Percentiles rank a stretch among this genome's conserved stretches.
Conservation (phyloP, 2,888 invertebrate species). For the Maniola hyperantus region DNA sequence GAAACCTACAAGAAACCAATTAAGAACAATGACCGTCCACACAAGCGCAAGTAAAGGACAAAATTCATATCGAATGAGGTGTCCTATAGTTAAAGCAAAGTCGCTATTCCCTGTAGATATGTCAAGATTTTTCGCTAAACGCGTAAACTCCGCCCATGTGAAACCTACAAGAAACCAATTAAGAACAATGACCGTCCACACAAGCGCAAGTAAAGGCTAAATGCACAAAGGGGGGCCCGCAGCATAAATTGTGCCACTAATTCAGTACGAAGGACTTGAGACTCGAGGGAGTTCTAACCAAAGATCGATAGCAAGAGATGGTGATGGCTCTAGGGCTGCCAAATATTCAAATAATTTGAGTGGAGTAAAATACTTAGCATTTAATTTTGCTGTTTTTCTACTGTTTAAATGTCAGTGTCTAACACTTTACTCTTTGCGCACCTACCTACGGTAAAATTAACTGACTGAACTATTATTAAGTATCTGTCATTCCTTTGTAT, state of each 20-base stretch:
- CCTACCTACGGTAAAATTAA: too few relatives aligned
- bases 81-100: too few relatives aligned
- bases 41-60: conserved; percentile 28
- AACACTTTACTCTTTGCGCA: too few relatives aligned
- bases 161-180: conserved; percentile 38
- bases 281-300: conserved; percentile 71
- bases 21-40: too few relatives aligned
- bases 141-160: neutral
- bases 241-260: conserved; percentile 75
- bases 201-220: conserved; percentile 34
- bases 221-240: conserved; percentile 41
- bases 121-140: neutral
- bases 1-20: too few relatives aligned
- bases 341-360: neutral
- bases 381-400: neutral
- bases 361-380: neutral
- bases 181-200: conserved; percentile 40
- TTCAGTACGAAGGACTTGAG: conserved; percentile 67
- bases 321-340: conserved; percentile 55
- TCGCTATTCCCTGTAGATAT: too few relatives aligned
- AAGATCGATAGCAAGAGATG: conserved; percentile 79
- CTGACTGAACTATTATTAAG: too few relatives aligned
- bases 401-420: too few relatives aligned
- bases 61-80: too few relatives aligned
- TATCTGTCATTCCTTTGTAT: too few relatives aligned